phyloP scores from a whole-genome alignment of 2,888 invertebrate genomes.

The Diarsia rubi region DNA sequence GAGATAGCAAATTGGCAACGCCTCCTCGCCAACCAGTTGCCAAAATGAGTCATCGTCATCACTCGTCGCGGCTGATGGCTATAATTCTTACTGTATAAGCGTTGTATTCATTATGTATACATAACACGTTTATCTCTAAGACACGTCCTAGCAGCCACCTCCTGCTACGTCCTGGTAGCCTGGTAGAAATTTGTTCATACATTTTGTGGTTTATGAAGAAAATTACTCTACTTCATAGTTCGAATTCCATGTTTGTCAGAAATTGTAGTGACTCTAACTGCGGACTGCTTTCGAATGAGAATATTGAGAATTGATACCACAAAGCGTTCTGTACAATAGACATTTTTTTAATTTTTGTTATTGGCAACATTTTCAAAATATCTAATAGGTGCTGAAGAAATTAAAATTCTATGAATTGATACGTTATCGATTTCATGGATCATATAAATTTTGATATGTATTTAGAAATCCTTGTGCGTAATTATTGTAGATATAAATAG shows the following conservation, averaged over 20 bases:
- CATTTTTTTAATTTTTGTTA: conserved; percentile 12
- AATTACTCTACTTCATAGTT: conserved; percentile 59
- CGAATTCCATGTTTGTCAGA: conserved; percentile 23
- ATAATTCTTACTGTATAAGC: conserved; percentile 49
- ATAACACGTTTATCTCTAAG: conserved; percentile 35
- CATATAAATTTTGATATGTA: conserved; percentile 16
- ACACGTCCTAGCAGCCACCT: conserved; percentile 55
- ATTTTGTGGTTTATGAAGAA: conserved; percentile 69
- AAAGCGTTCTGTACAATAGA: conserved; percentile 1
- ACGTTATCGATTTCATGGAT: conserved; percentile 49
- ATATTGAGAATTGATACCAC: background rate
- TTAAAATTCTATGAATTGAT: conserved; percentile 39
- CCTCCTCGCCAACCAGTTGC: conserved; percentile 85
- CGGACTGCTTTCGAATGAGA: background rate
- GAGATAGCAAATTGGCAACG: conserved; percentile 82
- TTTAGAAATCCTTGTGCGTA: conserved; percentile 34
- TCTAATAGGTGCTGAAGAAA: conserved; percentile 30
- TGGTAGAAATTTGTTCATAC: conserved; percentile 74
- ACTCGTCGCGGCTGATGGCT: conserved; percentile 64
- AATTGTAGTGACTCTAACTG: conserved; percentile 22
- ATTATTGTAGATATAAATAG: conserved; percentile 34
- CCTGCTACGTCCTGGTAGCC: conserved; percentile 71
- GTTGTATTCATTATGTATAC: conserved; percentile 56
- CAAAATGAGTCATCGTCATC: conserved; percentile 84
- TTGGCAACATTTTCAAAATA: conserved; percentile 48